phyloP scores from a whole-genome alignment of 1,140 invertebrate species.

The Tetragonula clypearis region DNA sequence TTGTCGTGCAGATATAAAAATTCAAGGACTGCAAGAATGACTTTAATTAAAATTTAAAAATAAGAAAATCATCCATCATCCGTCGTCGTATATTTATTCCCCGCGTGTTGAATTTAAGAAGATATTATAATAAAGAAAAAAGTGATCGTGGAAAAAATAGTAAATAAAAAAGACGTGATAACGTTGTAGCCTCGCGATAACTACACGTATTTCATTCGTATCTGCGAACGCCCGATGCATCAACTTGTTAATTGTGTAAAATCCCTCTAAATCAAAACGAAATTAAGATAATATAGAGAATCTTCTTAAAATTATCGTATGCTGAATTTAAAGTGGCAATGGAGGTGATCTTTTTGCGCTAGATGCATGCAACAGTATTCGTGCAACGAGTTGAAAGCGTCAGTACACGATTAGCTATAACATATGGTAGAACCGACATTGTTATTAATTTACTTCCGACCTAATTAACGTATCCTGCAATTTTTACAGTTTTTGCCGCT shows the following conservation, averaged over 20 bases:
- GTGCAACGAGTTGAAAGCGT: not conserved
- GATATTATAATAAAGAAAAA: not conserved
- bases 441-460: slow-evolving; percentile 35
- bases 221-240: not conserved
- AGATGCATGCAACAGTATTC: not conserved
- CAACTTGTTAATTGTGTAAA: not conserved
- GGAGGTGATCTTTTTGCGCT: not conserved
- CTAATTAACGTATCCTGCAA: slow-evolving; percentile 49
- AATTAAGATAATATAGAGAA: not conserved
- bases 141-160: not conserved
- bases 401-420: not conserved
- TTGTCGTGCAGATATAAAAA: too few relatives aligned
- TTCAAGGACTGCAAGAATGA: not conserved
- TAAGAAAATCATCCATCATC: not conserved
- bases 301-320: too few relatives aligned
- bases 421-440: slow-evolving; percentile 26
- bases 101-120: not conserved
- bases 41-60: not conserved
- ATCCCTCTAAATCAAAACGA: not conserved
- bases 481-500: slow-evolving; percentile 41
- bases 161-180: not conserved
- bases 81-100: not conserved
- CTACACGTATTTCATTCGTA: not conserved
- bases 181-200: not conserved
- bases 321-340: too few relatives aligned